Conservation (phyloP, 2,113 vertebrate genomes). For the Synodontis membranacea region DNA sequence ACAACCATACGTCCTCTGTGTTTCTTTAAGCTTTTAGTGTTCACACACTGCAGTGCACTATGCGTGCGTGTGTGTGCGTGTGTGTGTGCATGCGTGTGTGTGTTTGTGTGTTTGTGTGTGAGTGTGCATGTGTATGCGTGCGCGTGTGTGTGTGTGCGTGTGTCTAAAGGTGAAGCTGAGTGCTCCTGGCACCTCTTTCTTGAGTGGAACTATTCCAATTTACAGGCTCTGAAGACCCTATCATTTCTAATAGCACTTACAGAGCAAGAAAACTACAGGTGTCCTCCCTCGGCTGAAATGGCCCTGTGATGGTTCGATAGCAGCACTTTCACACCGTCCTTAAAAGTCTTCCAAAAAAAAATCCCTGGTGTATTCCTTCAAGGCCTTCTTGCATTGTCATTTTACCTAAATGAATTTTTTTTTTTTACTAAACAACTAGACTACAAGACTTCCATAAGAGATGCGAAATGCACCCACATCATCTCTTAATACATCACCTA, state of each 20-base stretch:
- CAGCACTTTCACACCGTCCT: conserved; percentile 30
- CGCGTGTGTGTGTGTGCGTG: conserved; percentile 1
- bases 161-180: conserved; percentile 21
- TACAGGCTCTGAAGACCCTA: conserved; percentile 36
- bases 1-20: background rate
- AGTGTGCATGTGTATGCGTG: background rate
- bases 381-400: background rate
- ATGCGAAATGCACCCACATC: background rate
- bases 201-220: conserved; percentile 44
- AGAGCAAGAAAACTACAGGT: conserved; percentile 29
- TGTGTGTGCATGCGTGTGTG: background rate
- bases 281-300: conserved; percentile 33
- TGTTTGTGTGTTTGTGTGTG: background rate
- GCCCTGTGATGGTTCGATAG: conserved; percentile 21
- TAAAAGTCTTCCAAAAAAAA: background rate
- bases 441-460: too few species aligned
- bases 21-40: conserved; percentile 17
- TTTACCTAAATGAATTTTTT: too few species aligned
- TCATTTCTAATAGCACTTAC: conserved; percentile 48
- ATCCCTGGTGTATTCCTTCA: background rate
- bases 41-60: background rate
- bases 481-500: background rate
- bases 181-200: conserved; percentile 27
- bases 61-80: background rate
- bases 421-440: too few species aligned